Percentiles rank a stretch among this genome's conserved stretches.
Conservation (phyloP, 2,797 vertebrate genomes). For the Uromys caudimaculatus region DNA sequence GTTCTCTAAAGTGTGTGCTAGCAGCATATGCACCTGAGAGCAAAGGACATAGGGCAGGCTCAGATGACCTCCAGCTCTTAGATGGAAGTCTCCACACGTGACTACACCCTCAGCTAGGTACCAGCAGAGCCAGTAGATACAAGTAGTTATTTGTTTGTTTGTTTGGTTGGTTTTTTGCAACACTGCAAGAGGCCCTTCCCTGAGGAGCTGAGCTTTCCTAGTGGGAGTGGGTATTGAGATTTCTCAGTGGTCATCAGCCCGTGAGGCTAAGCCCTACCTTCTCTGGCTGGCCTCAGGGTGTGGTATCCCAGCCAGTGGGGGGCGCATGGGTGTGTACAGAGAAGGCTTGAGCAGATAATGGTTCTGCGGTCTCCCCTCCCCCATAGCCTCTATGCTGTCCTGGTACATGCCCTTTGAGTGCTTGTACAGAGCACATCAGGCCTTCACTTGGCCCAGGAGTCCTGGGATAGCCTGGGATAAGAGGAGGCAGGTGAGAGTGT, state of each 20-base stretch:
- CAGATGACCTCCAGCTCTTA: neutral
- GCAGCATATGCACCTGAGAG: neutral
- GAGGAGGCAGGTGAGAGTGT: neutral
- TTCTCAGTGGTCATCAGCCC: neutral
- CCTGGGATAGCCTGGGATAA: neutral
- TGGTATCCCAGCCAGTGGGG: neutral
- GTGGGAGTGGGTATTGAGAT: neutral
- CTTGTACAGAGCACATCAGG: neutral
- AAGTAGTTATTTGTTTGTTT: too few species aligned
- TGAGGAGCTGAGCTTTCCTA: neutral
- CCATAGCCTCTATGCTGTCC: neutral
- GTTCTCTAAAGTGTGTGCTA: neutral
- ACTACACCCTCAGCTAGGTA: neutral
- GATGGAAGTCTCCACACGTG: neutral
- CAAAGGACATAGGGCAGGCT: neutral
- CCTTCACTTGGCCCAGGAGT: neutral
- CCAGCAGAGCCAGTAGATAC: neutral
- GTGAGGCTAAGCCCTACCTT: neutral
- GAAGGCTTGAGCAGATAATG: rapidly evolving
- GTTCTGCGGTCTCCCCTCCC: neutral
- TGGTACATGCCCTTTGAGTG: neutral
- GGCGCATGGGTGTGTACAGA: neutral
- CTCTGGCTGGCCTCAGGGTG: neutral
- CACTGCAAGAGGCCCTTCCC: too few species aligned
- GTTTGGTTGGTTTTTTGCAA: too few species aligned